Evolutionary conservation across 1,140 invertebrate genomes (phyloP), one percentile per base, ranked within the genome.

Genomic region (Leptoteleia sp.): DNA sequence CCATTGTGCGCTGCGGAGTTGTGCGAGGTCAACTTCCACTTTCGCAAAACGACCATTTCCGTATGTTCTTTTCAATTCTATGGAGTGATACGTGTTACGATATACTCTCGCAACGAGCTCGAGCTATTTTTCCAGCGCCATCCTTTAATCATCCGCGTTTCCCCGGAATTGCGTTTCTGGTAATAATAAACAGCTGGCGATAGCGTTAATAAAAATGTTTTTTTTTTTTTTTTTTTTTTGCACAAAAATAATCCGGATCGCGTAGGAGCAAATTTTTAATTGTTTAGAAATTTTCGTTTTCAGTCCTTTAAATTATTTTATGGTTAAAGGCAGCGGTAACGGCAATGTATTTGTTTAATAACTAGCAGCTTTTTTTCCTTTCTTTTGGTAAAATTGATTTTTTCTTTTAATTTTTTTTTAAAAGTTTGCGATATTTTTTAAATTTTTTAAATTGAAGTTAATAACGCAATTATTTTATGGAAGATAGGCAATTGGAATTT

Each of bases 41-140:
- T 67, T 75, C 45, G 54, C 38, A 61, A 67, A 67, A 52, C 31
- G 71, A 75, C 54, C 43, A 61, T 75, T 67, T 75, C 52, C 71
- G 71, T 75, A 38, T 45, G 52, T 54, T 65, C 42, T 75, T 65
- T 73, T 73, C 50, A 64, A 64, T 73, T 73, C 25, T 15, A 50
- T 40, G 19, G 40, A 72, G 47, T 62, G 55, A 54, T 71, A 57
- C 35, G 42, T 42, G 33, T 11, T 25, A 27, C 54, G 40, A 62
- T 62, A 72, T 35, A 54, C 27, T 11, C 35, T 3, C 3, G 13
- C 3, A 40, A 4, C 1, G 4, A 27, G n/a, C 45, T 22, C 3
- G 4, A 33, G 16, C 67, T 27, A 52, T 16, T 50, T 61, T 47
- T 52, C 27, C 27, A 4, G 3, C 29, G 8, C 4, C 15, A 17